These are phyloP conservation scores for Cremastinae sp. DNA, from an alignment of 2,888 invertebrate genomes.

Conservation along the genomic window DNA sequence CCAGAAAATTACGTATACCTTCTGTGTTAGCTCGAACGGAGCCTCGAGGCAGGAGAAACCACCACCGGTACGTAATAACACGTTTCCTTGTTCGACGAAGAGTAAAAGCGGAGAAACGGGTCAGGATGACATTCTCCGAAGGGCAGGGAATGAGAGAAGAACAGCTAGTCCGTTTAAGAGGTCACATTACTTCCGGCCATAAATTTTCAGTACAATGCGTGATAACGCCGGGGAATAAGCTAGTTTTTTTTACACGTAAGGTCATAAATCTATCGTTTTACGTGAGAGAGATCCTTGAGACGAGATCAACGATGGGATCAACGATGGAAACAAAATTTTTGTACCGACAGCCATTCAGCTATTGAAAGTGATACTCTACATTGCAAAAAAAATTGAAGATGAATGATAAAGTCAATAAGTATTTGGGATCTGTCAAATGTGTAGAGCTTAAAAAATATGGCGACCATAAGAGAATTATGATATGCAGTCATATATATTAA, in stretches of 20 bases:
- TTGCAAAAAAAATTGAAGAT: background rate
- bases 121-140: conserved; percentile 50
- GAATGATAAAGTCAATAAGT: too few species aligned
- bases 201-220: conserved; percentile 1
- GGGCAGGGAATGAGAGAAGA: conserved; percentile 6
- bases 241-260: background rate
- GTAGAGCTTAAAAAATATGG: too few species aligned
- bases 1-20: conserved; percentile 42
- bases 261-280: background rate
- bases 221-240: background rate
- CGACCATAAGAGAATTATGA: too few species aligned
- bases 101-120: conserved; percentile 1
- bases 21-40: conserved; percentile 25
- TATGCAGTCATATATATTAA: too few species aligned
- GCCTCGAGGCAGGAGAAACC: conserved; percentile 33
- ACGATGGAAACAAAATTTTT: background rate
- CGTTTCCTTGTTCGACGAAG: conserved; percentile 36
- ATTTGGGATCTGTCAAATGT: too few species aligned
- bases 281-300: background rate
- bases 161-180: background rate
- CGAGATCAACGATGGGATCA: background rate
- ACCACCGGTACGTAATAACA: conserved; percentile 43
- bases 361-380: background rate
- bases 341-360: background rate
- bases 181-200: conserved; percentile 22